Percentiles rank a stretch among this genome's conserved stretches.
These are phyloP conservation scores for Macheiramphus alcinus DNA, from an alignment of 2,113 vertebrate genomes.

Conservation along the genomic window DNA sequence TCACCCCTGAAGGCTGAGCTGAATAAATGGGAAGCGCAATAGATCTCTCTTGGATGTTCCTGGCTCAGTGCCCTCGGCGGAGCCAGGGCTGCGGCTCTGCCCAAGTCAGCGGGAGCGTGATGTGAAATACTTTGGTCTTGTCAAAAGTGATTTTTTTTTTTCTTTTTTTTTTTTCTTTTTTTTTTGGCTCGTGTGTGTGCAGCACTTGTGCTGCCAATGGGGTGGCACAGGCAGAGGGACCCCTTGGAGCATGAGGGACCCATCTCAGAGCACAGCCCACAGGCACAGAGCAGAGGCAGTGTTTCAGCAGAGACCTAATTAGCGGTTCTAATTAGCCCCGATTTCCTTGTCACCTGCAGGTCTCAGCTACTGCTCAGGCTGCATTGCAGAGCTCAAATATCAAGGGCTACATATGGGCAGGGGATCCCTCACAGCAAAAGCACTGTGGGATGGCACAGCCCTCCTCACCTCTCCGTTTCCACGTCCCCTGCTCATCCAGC, in stretches of 20 bases:
- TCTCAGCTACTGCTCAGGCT: neutral
- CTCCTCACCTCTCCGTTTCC: neutral
- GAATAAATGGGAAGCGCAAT: accelerated
- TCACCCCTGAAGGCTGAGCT: neutral
- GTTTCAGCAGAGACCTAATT: neutral
- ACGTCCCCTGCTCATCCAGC: neutral
- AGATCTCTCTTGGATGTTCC: neutral
- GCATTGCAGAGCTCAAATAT: neutral
- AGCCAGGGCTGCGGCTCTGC: neutral
- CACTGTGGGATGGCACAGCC: neutral
- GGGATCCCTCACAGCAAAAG: neutral
- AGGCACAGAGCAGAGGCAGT: neutral
- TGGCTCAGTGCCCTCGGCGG: neutral
- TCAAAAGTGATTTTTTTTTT: neutral
- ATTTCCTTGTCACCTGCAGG: neutral
- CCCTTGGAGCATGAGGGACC: neutral
- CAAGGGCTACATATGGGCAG: accelerated
- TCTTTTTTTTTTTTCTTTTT: too few relatives aligned
- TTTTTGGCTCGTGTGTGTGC: neutral
- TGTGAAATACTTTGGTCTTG: neutral
- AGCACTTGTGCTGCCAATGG: neutral
- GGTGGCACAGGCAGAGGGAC: neutral
- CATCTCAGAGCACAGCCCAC: neutral
- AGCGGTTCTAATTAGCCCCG: neutral
- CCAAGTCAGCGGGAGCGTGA: accelerated